These are phyloP conservation scores for Craseonycteris thonglongyai DNA, from an alignment of 2,113 vertebrate species.

Conservation along the genomic window DNA sequence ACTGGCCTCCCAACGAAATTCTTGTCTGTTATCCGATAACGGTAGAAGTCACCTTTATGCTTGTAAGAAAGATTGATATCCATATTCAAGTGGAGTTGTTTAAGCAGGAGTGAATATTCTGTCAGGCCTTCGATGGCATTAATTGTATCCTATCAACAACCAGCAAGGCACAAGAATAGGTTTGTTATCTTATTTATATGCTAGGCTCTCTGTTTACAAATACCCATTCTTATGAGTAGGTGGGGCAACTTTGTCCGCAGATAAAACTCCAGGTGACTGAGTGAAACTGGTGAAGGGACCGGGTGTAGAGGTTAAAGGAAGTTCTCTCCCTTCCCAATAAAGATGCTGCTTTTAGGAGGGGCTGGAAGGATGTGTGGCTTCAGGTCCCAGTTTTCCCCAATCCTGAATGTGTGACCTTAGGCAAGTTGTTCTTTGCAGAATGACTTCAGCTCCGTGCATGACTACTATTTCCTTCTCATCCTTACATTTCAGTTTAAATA, in stretches of 20 bases:
- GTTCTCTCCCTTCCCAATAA: not conserved
- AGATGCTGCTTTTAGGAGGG: not conserved
- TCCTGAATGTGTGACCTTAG: no score
- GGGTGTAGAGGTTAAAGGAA: not conserved
- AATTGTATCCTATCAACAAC: slow-evolving; percentile 84
- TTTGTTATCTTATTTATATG: not conserved
- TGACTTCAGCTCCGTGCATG: not conserved
- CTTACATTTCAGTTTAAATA: not conserved
- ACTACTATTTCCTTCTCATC: not conserved
- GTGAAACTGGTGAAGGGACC: not conserved
- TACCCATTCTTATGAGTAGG: not conserved
- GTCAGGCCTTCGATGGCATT: slow-evolving; percentile 89
- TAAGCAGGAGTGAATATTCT: slow-evolving; percentile 81
- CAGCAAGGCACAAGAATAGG: not conserved
- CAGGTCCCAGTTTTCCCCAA: no score
- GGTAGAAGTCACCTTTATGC: slow-evolving; percentile 67
- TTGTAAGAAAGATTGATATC: slow-evolving; percentile 82
- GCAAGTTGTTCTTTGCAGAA: not conserved
- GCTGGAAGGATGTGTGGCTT: not conserved
- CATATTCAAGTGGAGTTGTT: slow-evolving; percentile 81
- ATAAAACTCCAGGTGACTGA: not conserved
- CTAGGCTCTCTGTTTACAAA: not conserved
- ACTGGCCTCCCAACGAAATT: slow-evolving; percentile 80
- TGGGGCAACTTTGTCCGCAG: not conserved
- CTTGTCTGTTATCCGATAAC: slow-evolving; percentile 77